phyloP scores from a whole-genome alignment of 2,113 vertebrate genomes.

The Gopherus flavomarginatus region DNA sequence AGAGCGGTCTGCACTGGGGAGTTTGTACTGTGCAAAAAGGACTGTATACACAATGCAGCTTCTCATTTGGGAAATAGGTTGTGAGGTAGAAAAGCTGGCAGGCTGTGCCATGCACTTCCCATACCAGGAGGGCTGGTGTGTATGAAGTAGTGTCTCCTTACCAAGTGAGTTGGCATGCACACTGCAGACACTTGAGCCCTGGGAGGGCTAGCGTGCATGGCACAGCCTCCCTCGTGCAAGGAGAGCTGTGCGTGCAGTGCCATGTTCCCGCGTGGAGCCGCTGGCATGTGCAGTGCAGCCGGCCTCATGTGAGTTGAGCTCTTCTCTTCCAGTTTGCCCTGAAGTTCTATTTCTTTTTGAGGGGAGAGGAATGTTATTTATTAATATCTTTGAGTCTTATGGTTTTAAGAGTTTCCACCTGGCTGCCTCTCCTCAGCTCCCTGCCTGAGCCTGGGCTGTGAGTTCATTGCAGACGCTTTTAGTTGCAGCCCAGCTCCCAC shows the following conservation, averaged over 20 bases:
- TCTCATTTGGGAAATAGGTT: neutral
- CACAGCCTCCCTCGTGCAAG: accelerated
- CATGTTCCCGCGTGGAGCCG: neutral
- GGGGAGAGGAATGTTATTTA: neutral
- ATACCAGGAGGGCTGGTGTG: neutral
- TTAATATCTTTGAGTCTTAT: neutral
- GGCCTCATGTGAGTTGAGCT: neutral
- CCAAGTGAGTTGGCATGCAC: neutral
- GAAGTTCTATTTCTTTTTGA: neutral
- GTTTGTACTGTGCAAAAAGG: neutral
- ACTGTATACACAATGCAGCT: neutral
- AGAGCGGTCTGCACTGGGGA: neutral
- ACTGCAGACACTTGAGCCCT: neutral
- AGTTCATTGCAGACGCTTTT: constrained; percentile 58
- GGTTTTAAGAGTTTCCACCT: constrained; percentile 63
- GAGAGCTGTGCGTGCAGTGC: accelerated
- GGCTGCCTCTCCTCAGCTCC: neutral
- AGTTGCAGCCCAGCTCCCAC: constrained; percentile 43
- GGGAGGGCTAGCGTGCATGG: accelerated
- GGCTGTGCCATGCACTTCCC: neutral
- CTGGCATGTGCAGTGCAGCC: accelerated
- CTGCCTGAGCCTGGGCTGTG: constrained; percentile 18
- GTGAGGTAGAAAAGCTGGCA: neutral
- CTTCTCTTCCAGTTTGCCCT: neutral
- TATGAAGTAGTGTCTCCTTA: neutral